These are phyloP conservation scores for Zootermopsis nevadensis DNA, from an alignment of 2,888 invertebrate species.

Conservation along the genomic window DNA sequence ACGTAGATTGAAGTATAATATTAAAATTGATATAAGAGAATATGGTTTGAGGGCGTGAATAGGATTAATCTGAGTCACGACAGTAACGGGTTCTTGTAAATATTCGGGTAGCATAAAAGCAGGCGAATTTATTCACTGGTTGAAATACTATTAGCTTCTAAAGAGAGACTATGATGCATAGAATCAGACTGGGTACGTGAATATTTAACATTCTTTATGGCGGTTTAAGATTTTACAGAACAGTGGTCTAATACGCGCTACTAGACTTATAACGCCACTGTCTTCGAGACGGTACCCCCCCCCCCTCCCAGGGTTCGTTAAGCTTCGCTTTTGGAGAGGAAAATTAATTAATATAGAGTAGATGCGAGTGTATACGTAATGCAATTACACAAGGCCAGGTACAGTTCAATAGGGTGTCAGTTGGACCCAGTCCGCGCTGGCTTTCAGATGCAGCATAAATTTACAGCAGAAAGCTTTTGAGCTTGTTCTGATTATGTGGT, in stretches of 20 bases:
- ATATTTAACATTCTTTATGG: too few relatives aligned
- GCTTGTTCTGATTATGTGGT: conserved; percentile 1
- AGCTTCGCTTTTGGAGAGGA: conserved; percentile 18
- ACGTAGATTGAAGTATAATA: too few relatives aligned
- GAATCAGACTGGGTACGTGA: too few relatives aligned
- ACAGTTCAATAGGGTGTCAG: background rate
- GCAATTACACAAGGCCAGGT: conserved; percentile 12
- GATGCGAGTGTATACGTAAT: conserved; percentile 2
- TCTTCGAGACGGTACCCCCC: background rate
- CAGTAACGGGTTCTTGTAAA: too few relatives aligned
- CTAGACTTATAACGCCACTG: background rate
- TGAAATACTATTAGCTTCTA: too few relatives aligned
- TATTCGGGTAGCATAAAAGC: too few relatives aligned
- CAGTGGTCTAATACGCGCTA: background rate
- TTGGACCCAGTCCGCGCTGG: background rate
- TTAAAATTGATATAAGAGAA: too few relatives aligned
- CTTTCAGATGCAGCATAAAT: background rate
- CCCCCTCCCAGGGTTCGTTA: background rate
- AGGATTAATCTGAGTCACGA: too few relatives aligned
- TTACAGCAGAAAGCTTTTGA: background rate
- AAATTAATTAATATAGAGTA: conserved; percentile 37
- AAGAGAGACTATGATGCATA: too few relatives aligned
- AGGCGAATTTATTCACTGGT: too few relatives aligned
- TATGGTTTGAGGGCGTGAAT: too few relatives aligned
- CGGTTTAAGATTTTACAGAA: too few relatives aligned